Percentiles rank a stretch among this genome's conserved stretches.
Conservation (phyloP, 2,888 invertebrate genomes). For the Phytoseiulus persimilis region DNA sequence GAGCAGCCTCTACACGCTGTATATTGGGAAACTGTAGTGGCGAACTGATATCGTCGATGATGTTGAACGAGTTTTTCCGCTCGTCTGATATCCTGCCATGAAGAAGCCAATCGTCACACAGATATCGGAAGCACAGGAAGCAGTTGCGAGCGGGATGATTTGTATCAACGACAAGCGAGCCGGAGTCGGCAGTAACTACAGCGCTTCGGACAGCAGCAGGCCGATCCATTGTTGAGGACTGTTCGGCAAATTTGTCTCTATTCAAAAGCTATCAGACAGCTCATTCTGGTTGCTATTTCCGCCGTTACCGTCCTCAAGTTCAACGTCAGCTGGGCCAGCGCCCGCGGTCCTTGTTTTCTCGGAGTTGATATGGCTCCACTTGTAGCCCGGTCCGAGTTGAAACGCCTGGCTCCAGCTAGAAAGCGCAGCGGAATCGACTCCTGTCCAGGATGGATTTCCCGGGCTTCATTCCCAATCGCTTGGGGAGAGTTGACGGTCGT, state of each 20-base stretch:
- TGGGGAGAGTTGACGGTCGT: not conserved
- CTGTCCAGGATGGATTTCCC: no score
- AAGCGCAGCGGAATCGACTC: no score
- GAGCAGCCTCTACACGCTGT: not conserved
- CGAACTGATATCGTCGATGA: not conserved
- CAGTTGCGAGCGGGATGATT: not conserved
- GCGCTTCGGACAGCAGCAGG: not conserved
- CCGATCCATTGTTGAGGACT: not conserved
- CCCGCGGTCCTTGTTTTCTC: no score
- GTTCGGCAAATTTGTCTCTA: not conserved
- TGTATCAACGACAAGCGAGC: not conserved
- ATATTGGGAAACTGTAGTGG: not conserved
- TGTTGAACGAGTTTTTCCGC: not conserved
- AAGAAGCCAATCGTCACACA: not conserved
- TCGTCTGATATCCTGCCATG: not conserved
- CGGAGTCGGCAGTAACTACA: not conserved
- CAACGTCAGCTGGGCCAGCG: no score
- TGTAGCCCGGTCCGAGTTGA: no score
- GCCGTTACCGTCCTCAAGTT: no score
- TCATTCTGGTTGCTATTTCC: not conserved
- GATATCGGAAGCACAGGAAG: not conserved
- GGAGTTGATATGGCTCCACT: no score
- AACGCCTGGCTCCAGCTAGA: no score
- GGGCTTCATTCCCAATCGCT: no score
- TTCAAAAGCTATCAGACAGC: not conserved